phyloP scores from a whole-genome alignment of 2,888 invertebrate genomes.

The Drosophila setosimentum region DNA sequence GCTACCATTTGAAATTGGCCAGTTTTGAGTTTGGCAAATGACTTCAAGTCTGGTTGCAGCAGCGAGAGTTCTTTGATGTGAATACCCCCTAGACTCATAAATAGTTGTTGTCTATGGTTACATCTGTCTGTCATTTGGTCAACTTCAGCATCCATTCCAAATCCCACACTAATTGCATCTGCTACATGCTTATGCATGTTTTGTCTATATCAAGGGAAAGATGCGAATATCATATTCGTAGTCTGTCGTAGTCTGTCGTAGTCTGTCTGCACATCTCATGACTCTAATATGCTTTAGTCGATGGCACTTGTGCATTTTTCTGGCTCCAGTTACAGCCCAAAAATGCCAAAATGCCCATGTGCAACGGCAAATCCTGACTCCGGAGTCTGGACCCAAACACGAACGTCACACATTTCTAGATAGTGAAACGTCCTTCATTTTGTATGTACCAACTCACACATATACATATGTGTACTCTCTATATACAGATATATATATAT shows the following conservation, averaged over 20 bases:
- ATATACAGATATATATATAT: background rate
- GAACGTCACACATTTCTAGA: constrained; percentile 18
- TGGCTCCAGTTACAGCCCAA: background rate
- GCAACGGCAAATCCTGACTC: constrained; percentile 4
- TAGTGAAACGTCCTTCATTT: constrained; percentile 56
- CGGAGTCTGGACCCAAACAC: constrained; percentile 1
- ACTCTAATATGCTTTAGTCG: background rate
- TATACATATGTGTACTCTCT: background rate
- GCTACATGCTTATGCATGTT: background rate
- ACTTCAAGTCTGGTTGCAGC: background rate
- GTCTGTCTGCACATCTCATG: background rate
- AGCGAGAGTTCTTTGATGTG: background rate
- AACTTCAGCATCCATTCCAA: background rate
- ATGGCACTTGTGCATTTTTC: background rate
- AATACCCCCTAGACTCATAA: background rate
- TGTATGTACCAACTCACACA: constrained; percentile 22
- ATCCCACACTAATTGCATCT: background rate
- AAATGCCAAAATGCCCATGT: constrained; percentile 2
- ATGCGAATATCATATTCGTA: background rate
- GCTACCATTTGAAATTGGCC: background rate
- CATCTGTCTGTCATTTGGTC: background rate
- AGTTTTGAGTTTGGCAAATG: background rate
- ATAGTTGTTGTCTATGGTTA: background rate
- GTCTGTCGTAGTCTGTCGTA: background rate
- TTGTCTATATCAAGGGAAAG: background rate